These are phyloP conservation scores for Nycticryphes semicollaris DNA, from an alignment of 2,113 vertebrate species.

Conservation along the genomic window DNA sequence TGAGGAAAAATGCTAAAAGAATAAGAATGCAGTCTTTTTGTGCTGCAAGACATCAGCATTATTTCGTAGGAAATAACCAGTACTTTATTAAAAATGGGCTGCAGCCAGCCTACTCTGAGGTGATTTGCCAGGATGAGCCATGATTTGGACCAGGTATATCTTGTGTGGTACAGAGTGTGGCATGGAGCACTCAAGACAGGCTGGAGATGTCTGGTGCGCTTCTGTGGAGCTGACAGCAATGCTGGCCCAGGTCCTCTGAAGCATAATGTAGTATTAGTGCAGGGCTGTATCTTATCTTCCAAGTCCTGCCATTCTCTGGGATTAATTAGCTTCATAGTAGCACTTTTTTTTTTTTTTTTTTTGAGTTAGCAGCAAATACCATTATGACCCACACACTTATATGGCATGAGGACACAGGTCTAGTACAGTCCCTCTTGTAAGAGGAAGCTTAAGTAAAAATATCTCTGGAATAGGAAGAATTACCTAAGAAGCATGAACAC, in stretches of 20 bases:
- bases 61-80: neutral
- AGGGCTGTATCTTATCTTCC: neutral
- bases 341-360: neutral
- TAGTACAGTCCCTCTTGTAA: rapidly evolving
- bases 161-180: neutral
- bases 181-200: rapidly evolving
- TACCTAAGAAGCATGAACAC: neutral
- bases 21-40: neutral
- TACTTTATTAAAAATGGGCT: neutral
- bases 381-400: neutral
- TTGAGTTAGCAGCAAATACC: neutral
- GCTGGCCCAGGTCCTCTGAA: neutral
- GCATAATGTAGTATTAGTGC: neutral
- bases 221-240: neutral
- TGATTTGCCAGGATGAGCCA: neutral
- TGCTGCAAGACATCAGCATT: neutral
- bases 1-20: neutral
- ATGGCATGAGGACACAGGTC: neutral
- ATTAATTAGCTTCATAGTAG: neutral
- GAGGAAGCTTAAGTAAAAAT: neutral
- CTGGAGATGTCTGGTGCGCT: neutral
- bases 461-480: neutral
- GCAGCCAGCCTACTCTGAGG: neutral
- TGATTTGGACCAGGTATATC: neutral
- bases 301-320: neutral